phyloP scores from a whole-genome alignment of 2,113 vertebrate species.

The Phocoena phocoena region DNA sequence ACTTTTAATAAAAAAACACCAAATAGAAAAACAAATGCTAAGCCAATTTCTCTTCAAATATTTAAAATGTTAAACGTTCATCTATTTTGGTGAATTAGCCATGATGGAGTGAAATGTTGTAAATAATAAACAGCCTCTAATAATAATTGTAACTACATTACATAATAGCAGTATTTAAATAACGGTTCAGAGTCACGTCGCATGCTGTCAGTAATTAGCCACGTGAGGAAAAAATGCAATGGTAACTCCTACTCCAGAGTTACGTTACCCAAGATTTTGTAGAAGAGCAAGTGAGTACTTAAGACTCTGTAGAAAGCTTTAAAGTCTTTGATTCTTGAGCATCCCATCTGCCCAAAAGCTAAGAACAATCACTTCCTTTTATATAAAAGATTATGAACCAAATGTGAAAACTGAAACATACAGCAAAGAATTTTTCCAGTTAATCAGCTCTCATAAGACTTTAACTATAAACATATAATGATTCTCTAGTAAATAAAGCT shows the following conservation, averaged over 20 bases:
- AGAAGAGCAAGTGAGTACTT: background rate
- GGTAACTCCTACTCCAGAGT: background rate
- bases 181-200: background rate
- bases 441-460: conserved; percentile 43
- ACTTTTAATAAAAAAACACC: conserved; percentile 59
- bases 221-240: background rate
- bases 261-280: background rate
- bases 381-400: conserved; percentile 48
- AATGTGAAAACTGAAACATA: conserved; percentile 37
- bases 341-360: background rate
- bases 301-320: background rate
- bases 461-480: conserved; percentile 13
- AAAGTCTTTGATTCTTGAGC: conserved; percentile 29
- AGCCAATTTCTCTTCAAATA: conserved; percentile 68
- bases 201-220: background rate
- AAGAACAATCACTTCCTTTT: conserved; percentile 15
- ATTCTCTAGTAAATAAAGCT: conserved; percentile 38
- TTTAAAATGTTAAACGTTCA: conserved; percentile 64
- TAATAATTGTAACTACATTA: conserved; percentile 49
- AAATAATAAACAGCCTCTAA: conserved; percentile 60
- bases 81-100: conserved; percentile 60
- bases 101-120: conserved; percentile 46
- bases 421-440: conserved; percentile 1
- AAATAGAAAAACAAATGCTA: conserved; percentile 60
- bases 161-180: conserved; percentile 8